Base-by-base conservation (phyloP, 2,797 vertebrate species). In the Esox lucius region DNA sequence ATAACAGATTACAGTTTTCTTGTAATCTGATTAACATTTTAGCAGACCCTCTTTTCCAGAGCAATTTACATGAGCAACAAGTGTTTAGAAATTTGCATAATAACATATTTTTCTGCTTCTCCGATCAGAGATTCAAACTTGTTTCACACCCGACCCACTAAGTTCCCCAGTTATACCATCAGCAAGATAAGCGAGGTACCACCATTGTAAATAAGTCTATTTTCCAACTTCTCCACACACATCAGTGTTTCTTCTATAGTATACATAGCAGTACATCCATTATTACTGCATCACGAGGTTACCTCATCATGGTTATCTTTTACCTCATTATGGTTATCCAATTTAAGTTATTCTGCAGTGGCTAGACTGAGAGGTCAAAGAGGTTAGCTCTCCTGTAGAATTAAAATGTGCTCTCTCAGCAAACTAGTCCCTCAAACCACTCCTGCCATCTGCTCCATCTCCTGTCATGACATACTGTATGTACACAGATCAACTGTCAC, bases 381-480 rank as follows among this genome's bases (percentile, higher is more conserved):
- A 62, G 51, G 31, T 53, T 51, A 70, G 56, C 53, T 33, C 49
- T 59, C 49, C 48, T 59, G 71, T 19, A 19, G 3, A 53, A 24
- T 46, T 76, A 42, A 59, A 70, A 13, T 19, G 13, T 33, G 12
- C 5, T 72, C 15, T 22, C 42, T 28, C 28, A 68, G 9, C 33
- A 12, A 35, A 33, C 35, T 5, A 72, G 0, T 24, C 26, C 61
- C 13, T 59, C 33, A 22, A 70, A 68, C 22, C 19, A 66, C 66
- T 65, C 51, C 19, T 48, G 12, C 65, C 73, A 79, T 61, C 78
- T 75, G 78, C 46, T 66, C 51, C 26, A 64, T 76, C 69, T 71
- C 64, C 68, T 46, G 22, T 22, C 31, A 22, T 71, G 61, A 71
- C 61, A 66, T 7, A 16, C 61, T 17, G 35, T 62, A 48, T 51